Conservation (phyloP, 2,888 invertebrate species). For the Spisula subtruncata region DNA sequence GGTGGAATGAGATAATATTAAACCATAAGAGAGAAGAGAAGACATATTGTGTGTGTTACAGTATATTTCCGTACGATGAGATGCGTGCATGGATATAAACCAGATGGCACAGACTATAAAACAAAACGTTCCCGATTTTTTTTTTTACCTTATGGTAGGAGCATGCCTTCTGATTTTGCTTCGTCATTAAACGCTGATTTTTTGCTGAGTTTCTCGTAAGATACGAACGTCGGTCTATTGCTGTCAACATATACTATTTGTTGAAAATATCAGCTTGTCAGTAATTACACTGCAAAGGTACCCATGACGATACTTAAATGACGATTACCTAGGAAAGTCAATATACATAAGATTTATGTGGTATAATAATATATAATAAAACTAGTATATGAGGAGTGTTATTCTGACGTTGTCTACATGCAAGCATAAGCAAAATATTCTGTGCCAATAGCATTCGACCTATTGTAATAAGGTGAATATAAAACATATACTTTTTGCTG, state of each 20-base stretch:
- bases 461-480: too few relatives aligned
- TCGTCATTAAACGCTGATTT: too few relatives aligned
- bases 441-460: background rate
- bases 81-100: too few relatives aligned
- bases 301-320: background rate
- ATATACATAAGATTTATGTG: background rate
- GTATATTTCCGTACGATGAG: too few relatives aligned
- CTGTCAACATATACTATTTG: conserved; percentile 4
- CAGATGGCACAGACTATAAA: too few relatives aligned
- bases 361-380: background rate
- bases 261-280: background rate
- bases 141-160: background rate
- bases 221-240: background rate
- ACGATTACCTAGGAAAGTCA: background rate
- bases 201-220: background rate
- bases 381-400: background rate
- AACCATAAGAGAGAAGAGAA: too few relatives aligned
- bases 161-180: too few relatives aligned
- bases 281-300: conserved; percentile 3
- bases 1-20: too few relatives aligned
- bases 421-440: background rate
- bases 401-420: background rate
- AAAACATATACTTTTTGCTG: too few relatives aligned
- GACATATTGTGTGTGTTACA: too few relatives aligned
- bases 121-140: too few relatives aligned